These are phyloP conservation scores for Agrilus biguttatus DNA, from an alignment of 2,888 invertebrate genomes.

Conservation along the genomic window DNA sequence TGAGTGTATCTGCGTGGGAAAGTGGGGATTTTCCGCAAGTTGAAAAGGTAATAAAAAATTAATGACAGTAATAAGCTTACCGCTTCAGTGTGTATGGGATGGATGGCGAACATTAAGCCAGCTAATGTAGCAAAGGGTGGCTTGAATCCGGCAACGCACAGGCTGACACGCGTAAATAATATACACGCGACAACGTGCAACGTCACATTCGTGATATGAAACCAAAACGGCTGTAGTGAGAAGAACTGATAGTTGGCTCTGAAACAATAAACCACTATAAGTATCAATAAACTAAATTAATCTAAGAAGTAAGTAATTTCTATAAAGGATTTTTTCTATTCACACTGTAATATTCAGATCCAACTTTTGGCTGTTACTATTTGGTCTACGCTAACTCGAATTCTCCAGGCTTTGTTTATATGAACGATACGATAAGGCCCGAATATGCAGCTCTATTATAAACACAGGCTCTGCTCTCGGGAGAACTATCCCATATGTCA, in stretches of 20 bases:
- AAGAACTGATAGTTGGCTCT: conserved; percentile 62
- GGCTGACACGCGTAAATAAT: conserved; percentile 54
- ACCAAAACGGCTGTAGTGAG: conserved; percentile 60
- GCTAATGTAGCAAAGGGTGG: conserved; percentile 57
- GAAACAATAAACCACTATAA: conserved; percentile 28
- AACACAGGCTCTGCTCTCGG: too few species aligned
- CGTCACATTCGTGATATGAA: conserved; percentile 64
- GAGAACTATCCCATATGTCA: too few species aligned
- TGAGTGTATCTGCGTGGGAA: too few species aligned
- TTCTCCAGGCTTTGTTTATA: too few species aligned
- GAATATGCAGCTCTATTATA: too few species aligned
- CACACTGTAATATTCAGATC: too few species aligned
- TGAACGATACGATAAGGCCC: too few species aligned
- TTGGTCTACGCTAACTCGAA: too few species aligned
- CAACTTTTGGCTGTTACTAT: too few species aligned
- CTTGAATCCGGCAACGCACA: conserved; percentile 51
- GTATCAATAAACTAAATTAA: background rate
- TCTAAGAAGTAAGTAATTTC: too few species aligned
- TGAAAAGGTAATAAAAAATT: background rate
- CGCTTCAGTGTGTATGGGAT: conserved; percentile 82
- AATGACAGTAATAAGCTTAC: conserved; percentile 40
- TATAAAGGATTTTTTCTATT: too few species aligned
- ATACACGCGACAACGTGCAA: conserved; percentile 62
- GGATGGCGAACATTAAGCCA: conserved; percentile 66
- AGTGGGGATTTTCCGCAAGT: too few species aligned